Base-by-base conservation (phyloP, 2,888 invertebrate species). In the Baronia brevicornis region DNA sequence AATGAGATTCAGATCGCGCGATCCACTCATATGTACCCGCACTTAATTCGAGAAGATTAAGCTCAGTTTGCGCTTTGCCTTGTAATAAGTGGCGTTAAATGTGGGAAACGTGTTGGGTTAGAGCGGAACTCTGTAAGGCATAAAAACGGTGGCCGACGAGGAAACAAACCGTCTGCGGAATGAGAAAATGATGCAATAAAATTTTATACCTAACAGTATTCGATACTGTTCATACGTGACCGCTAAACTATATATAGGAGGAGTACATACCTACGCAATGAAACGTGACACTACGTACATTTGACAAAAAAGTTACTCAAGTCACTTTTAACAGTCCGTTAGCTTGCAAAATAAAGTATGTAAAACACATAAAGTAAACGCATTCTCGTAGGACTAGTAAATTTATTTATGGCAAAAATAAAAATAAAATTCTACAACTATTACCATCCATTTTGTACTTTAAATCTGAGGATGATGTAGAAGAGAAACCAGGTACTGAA, bases 171-270 rank as follows among this genome's bases (percentile, higher is more conserved):
- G 43, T 48, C 45, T 44, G 39, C 44, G 40, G 43, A 45, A 45
- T 46, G 45, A 30, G 47, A 42, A 46, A 46, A 51, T 43, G 48
- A 48, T 48, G 37, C 41, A 40, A 49, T 54, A 50, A 54, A 54
- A 50, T 48, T 54, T 51, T 51, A 54, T 54, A 43, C 38, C 32
- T 38, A 30, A 32, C 43, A 45, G 38, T 43, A 46, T 43, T 37
- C 38, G 28, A 34, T 36, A 37, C 21, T 35, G 24, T 19, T 35
- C 29, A 36, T 36, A 30, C 26, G 30, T 36, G 35, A 30, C 26
- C 24, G 24, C 21, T 9, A 35, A 29, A 33, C 27, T 21, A 27
- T 24, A 11, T 20, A 24, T 19, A 21, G 20, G 12, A 13, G 23
- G n/a, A n/a, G n/a, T n/a, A n/a, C n/a, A n/a, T n/a, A n/a, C n/a